A percentile compares a stretch with the other conserved stretches of the same genome.
phyloP scores from a whole-genome alignment of 2,113 vertebrate species.

The Xiphophorus couchianus region DNA sequence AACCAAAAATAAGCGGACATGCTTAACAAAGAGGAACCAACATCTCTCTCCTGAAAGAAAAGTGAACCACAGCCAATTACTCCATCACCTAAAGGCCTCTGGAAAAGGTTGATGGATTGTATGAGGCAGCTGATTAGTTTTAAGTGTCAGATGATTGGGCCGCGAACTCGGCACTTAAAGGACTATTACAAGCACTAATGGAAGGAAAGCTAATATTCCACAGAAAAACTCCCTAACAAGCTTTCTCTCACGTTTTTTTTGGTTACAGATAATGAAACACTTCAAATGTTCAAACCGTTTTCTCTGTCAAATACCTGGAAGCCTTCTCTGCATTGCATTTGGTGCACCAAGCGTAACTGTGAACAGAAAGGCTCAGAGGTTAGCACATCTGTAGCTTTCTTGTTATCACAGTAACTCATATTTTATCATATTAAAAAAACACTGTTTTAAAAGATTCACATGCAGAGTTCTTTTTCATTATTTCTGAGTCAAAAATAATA shows the following conservation, averaged over 20 bases:
- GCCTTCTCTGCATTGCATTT: background rate
- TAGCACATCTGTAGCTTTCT: constrained; percentile 1
- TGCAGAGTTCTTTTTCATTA: too few species aligned
- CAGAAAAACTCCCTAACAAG: constrained; percentile 58
- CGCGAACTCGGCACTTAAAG: constrained; percentile 61
- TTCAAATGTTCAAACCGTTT: constrained; percentile 51
- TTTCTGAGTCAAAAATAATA: too few species aligned
- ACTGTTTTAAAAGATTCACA: background rate
- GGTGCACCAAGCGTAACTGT: background rate
- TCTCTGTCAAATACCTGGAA: constrained; percentile 40
- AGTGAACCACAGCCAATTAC: constrained; percentile 73
- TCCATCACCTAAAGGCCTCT: constrained; percentile 65
- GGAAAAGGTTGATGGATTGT: constrained; percentile 64
- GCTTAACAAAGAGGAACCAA: constrained; percentile 53
- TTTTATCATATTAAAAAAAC: background rate
- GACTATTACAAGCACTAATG: constrained; percentile 57
- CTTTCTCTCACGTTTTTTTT: constrained; percentile 17
- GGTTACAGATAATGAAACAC: constrained; percentile 49
- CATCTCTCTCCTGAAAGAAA: constrained; percentile 51
- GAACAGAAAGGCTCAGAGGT: background rate
- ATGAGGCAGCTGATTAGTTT: constrained; percentile 69
- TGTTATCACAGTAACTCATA: background rate
- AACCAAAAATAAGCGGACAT: constrained; percentile 43
- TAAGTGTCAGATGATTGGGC: constrained; percentile 70
- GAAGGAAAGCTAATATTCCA: constrained; percentile 54